Conservation (phyloP, 2,888 invertebrate species). For the Meiosimyza decipiens region DNA sequence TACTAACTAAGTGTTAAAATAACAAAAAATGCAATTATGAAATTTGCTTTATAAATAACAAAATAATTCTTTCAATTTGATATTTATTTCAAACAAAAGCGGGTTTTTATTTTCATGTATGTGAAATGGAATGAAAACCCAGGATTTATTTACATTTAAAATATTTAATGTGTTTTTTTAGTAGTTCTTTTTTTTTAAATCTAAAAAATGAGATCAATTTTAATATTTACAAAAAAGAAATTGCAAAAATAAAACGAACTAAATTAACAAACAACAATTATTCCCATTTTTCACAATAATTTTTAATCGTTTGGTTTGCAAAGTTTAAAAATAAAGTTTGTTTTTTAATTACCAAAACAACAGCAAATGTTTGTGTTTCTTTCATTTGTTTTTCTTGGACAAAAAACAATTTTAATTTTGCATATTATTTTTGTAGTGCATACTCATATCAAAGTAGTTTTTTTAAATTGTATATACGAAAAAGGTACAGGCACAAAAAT, state of each 20-base stretch:
- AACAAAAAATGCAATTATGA: constrained; percentile 9
- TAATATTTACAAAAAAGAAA: constrained; percentile 18
- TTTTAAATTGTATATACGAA: constrained; percentile 26
- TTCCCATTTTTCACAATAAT: background rate
- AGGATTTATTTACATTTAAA: background rate
- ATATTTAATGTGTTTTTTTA: constrained; percentile 19
- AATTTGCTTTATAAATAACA: background rate
- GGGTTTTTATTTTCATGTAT: too few relatives aligned
- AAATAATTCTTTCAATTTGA: background rate
- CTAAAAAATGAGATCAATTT: constrained; percentile 26
- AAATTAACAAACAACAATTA: constrained; percentile 20
- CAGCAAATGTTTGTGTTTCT: constrained; percentile 20
- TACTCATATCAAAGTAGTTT: constrained; percentile 11
- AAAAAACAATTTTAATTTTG: background rate
- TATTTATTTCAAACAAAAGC: background rate
- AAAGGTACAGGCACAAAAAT: constrained; percentile 29
- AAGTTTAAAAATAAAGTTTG: constrained; percentile 14
- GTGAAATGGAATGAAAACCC: too few relatives aligned
- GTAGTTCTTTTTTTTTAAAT: constrained; percentile 13
- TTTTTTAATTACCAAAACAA: constrained; percentile 30
- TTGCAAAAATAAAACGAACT: constrained; percentile 6
- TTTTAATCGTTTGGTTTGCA: constrained; percentile 17
- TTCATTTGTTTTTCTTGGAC: constrained; percentile 3
- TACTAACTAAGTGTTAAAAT: background rate
- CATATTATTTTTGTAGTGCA: background rate